Conservation (phyloP, 92 coral and sea anemone genomes). For the Meandrina meandrites region DNA sequence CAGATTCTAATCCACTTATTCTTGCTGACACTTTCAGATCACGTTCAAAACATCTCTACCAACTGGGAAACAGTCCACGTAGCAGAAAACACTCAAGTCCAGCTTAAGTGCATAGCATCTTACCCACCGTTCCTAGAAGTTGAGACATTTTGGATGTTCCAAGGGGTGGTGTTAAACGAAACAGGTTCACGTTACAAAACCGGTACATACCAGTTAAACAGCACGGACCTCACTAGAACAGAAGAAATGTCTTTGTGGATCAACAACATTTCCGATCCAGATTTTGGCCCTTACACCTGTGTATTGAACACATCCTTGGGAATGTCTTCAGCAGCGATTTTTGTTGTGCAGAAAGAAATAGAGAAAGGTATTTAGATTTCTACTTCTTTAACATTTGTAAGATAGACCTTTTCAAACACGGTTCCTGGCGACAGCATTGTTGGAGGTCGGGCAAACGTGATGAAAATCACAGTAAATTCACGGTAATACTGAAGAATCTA, state of each 20-base stretch:
- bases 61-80: constrained; percentile 7
- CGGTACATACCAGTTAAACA: background rate
- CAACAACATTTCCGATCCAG: constrained; percentile 19
- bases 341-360: background rate
- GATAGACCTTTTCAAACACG: background rate
- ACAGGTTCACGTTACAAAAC: constrained; percentile 22
- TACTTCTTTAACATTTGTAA: background rate
- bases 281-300: constrained; percentile 47
- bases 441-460: too few species aligned
- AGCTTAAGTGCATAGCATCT: constrained; percentile 20
- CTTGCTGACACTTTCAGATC: background rate
- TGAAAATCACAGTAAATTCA: too few species aligned
- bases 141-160: constrained; percentile 20
- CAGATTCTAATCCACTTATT: background rate
- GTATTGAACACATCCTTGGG: constrained; percentile 24
- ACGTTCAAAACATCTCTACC: constrained; percentile 37
- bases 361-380: background rate
- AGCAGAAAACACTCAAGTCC: background rate
- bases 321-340: background rate
- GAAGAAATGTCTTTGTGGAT: constrained; percentile 16
- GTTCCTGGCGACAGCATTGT: too few species aligned
- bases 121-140: constrained; percentile 2
- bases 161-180: constrained; percentile 5
- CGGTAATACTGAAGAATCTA: too few species aligned
- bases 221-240: background rate